A percentile compares a stretch with the other conserved stretches of the same genome.
phyloP scores from a whole-genome alignment of 2,888 invertebrate genomes.

The Dione vanillae region DNA sequence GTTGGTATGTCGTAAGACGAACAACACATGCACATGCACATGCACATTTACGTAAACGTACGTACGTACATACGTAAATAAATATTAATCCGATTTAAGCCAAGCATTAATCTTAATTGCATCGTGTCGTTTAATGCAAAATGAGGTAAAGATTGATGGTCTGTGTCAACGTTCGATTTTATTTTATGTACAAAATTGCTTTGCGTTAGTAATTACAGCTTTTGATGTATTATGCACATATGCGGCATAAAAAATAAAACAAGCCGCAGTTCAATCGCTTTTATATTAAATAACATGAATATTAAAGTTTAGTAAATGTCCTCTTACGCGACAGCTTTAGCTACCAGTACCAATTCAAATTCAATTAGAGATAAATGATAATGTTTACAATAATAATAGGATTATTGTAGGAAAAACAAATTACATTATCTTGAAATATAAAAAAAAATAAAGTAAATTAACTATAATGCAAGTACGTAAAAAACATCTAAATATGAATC shows the following conservation, averaged over 20 bases:
- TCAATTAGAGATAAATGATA: too few species aligned
- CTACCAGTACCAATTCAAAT: too few species aligned
- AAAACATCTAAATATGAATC: neutral
- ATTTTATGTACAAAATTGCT: slow-evolving; percentile 9
- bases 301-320: neutral
- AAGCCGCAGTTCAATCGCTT: neutral
- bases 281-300: neutral
- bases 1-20: neutral
- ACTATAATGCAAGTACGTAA: neutral
- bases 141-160: slow-evolving; percentile 28
- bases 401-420: too few species aligned
- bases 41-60: neutral
- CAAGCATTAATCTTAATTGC: slow-evolving; percentile 27
- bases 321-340: too few species aligned
- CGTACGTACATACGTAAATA: neutral
- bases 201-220: neutral
- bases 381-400: too few species aligned
- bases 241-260: neutral
- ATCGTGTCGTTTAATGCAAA: slow-evolving; percentile 22
- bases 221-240: slow-evolving; percentile 7
- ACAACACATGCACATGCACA: neutral
- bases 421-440: too few species aligned
- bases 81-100: slow-evolving; percentile 11
- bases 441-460: too few species aligned
- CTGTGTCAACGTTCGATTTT: slow-evolving; percentile 22